Conservation (phyloP, 2,797 vertebrate genomes). For the Dipus sagitta region DNA sequence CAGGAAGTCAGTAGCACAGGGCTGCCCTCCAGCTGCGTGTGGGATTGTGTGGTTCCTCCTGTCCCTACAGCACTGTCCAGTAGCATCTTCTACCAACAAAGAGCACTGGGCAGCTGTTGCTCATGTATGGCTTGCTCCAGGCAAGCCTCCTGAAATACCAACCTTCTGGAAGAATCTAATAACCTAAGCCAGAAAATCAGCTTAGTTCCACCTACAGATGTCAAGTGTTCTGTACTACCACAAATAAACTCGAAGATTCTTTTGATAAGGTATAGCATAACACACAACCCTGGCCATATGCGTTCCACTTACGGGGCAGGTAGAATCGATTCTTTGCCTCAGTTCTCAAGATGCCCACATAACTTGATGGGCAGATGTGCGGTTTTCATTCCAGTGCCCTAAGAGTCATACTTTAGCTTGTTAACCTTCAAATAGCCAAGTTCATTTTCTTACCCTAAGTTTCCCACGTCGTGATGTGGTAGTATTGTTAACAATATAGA, state of each 20-base stretch:
- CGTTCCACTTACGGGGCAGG: neutral
- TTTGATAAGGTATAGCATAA: constrained; percentile 18
- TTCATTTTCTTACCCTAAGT: neutral
- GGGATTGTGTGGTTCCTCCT: neutral
- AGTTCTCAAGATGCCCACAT: neutral
- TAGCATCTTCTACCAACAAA: neutral
- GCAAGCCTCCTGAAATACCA: neutral
- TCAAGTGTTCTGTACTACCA: neutral
- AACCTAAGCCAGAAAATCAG: constrained; percentile 12
- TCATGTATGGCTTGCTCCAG: neutral
- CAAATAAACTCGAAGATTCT: neutral
- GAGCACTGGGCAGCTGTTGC: neutral
- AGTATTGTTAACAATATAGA: neutral
- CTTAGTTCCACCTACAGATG: constrained; percentile 42
- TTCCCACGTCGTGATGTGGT: neutral
- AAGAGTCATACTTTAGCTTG: neutral
- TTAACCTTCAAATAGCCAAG: constrained; percentile 17
- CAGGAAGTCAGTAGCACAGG: neutral
- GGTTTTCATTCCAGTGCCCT: neutral
- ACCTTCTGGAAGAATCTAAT: neutral
- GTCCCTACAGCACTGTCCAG: neutral
- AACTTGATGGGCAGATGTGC: neutral
- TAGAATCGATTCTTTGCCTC: constrained; percentile 20
- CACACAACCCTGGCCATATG: neutral
- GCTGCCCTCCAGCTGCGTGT: neutral